Evolutionary conservation across 1,140 invertebrate genomes (phyloP), one percentile per base, ranked within the genome.

Genomic region (Lepidotrigona ventralis): DNA sequence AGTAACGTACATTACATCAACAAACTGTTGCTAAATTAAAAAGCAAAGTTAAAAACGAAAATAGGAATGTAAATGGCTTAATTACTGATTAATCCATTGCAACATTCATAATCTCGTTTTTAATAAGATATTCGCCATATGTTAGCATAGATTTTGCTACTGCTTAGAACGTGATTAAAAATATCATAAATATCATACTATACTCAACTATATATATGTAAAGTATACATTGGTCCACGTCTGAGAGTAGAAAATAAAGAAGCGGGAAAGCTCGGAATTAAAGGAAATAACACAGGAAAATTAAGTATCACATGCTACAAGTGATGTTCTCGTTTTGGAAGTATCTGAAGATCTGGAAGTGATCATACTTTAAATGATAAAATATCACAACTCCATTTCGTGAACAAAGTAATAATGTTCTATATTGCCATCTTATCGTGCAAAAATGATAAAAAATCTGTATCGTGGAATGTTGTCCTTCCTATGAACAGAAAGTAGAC

Each of bases 211-310:
- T 74, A 12, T 21, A 21, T 9, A 8, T 29, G 33, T 54, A 73
- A 73, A 60, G 9, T 82, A 82, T 77, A 69, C 51, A 82, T 82
- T 82, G 81, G 81, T 82, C 81, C 73, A 70, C 21, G n/a, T 82
- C 54, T 81, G 60, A 23, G n/a, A 74, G 17, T n/a, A 69, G 14
- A n/a, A 21, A 19, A n/a, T 21, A 80, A 79, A 46, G n/a, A 69
- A 58, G 39, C 17, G 14, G 23, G 9, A 14, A 26, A 26, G 0
- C 26, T 60, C 8, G 46, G 54, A 81, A 2, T 14, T 26, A 70
- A 58, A 23, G 6, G 17, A 58, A 72, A 29, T 26, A 54, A 54
- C 1, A 9, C 19, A 56, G 23, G 19, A 15, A 21, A 58, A 56
- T 17, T 69, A 21, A 5, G 14, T 78, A 83, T 83, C 56, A 78